Base-by-base conservation (phyloP, 2,888 invertebrate species). In the Caenorhabditis virilis region DNA sequence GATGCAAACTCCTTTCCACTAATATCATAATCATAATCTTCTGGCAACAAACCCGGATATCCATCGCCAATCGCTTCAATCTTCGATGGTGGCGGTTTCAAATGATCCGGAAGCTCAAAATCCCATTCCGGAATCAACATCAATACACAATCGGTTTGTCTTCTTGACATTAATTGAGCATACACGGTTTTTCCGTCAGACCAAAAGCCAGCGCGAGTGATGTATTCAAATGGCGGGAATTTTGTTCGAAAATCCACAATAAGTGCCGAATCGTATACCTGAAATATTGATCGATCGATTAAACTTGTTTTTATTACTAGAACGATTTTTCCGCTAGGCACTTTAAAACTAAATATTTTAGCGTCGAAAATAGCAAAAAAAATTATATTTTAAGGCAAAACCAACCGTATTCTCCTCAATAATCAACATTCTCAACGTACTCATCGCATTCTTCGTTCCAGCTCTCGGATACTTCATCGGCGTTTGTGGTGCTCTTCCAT, bases 151-250 rank as follows among this genome's bases (percentile, higher is more conserved):
- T 63, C 57, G 11, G 55, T 53, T 50, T 81, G 81, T 9, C 52
- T 42, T 23, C 80, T 66, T 36, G 70, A 61, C 72, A 80, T 65
- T 35, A 71, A 16, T 36, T 68, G 62, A 2, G 69, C 65, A 66
- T 68, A 80, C 7, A 78, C 64, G 7, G 89, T 90, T 79, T 90
- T 88, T 26, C 92, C 91, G 83, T 92, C 91, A 0, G 92, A 91
- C 0, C 92, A 92, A 95, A 97, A 98, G 0, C 95, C 95, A 15
- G 91, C 92, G 72, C 97, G 86, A 0, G 94, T 92, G 69, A 98
- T 87, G 85, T 98, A 98, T 83, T 98, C 97, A 86, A 91, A 89
- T 91, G 92, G 92, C 0, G 93, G 91, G 84, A 93, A 93, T 62
- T 91, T 36, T 0, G 58, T 51, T 5, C 58, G 36, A 18, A 82